Conservation (phyloP, 2,888 invertebrate genomes). For the Blastobasis adustella region DNA sequence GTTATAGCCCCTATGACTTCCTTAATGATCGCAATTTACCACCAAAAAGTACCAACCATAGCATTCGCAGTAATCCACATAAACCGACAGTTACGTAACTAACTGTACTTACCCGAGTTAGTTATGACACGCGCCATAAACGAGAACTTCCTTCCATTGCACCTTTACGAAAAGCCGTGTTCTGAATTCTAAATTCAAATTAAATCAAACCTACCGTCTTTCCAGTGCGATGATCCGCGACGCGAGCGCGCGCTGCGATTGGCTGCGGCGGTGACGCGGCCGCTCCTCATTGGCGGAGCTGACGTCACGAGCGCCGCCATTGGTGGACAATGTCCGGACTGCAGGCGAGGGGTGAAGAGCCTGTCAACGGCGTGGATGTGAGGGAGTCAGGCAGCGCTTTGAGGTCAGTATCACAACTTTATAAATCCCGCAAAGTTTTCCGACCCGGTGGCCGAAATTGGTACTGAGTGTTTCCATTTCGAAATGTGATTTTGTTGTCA, state of each 20-base stretch:
- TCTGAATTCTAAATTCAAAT: constrained; percentile 36
- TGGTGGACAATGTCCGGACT: constrained; percentile 65
- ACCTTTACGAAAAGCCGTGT: constrained; percentile 25
- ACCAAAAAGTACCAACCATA: no score
- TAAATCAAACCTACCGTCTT: constrained; percentile 15
- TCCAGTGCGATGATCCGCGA: constrained; percentile 15
- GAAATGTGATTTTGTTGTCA: no score
- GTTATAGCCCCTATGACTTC: no score
- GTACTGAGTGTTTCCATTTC: no score
- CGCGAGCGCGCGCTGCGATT: constrained; percentile 16
- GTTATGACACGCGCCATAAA: constrained; percentile 15
- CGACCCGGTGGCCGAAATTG: no score
- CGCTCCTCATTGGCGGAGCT: constrained; percentile 38
- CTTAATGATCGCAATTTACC: no score
- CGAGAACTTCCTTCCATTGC: constrained; percentile 28
- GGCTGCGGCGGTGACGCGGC: constrained; percentile 36
- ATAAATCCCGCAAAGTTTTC: background rate
- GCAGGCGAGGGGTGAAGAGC: constrained; percentile 55
- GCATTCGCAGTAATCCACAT: background rate
- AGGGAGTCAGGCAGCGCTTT: constrained; percentile 66
- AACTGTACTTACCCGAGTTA: constrained; percentile 5
- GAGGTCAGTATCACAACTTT: constrained; percentile 37
- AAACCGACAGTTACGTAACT: constrained; percentile 38
- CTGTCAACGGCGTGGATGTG: constrained; percentile 65
- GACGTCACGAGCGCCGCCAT: constrained; percentile 28